phyloP scores from a whole-genome alignment of 2,888 invertebrate species.

The Volucella inanis region DNA sequence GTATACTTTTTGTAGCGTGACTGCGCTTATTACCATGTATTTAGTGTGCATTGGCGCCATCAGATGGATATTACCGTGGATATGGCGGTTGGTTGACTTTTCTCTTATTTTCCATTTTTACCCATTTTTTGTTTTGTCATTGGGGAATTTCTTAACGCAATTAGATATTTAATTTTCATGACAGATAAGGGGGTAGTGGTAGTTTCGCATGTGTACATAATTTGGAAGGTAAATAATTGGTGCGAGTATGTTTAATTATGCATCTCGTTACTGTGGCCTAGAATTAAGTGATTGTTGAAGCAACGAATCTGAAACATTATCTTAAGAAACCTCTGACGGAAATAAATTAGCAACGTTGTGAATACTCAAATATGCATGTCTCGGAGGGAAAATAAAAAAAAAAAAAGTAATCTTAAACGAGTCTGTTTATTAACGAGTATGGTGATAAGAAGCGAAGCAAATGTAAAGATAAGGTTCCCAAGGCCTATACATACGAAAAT shows the following conservation, averaged over 20 bases:
- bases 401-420: neutral
- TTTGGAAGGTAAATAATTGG: slow-evolving; percentile 28
- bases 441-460: neutral
- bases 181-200: slow-evolving; percentile 45
- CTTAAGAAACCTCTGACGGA: too few species aligned
- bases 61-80: slow-evolving; percentile 37
- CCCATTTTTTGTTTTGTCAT: slow-evolving; percentile 51
- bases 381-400: neutral
- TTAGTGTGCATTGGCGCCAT: slow-evolving; percentile 72
- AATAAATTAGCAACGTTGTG: too few species aligned
- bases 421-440: too few species aligned
- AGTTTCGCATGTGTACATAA: slow-evolving; percentile 46
- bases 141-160: slow-evolving; percentile 55
- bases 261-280: neutral
- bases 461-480: neutral
- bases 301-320: too few species aligned
- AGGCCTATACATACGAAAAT: neutral
- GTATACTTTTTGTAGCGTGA: slow-evolving; percentile 73
- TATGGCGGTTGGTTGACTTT: slow-evolving; percentile 21
- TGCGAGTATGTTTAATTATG: neutral
- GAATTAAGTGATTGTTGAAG: neutral
- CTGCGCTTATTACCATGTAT: slow-evolving; percentile 59
- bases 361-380: neutral
- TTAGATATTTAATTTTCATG: slow-evolving; percentile 62
- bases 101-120: slow-evolving; percentile 14